Evolutionary conservation across 2,888 invertebrate species (phyloP), one percentile per base, ranked within the genome.

Genomic region (Andricus curvator): DNA sequence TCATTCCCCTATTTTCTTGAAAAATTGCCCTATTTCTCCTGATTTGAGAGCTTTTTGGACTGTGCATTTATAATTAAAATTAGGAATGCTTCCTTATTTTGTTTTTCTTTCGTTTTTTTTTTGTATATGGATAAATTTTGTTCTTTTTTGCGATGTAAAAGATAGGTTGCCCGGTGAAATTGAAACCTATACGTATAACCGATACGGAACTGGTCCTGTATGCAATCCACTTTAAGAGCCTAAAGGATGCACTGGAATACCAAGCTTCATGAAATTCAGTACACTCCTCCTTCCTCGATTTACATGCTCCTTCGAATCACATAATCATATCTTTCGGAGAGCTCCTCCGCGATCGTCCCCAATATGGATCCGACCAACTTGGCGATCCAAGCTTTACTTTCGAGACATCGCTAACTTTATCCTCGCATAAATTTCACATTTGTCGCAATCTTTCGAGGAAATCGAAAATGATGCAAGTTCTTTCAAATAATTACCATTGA

Each of bases 231-330:
- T 70, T 70, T 51, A 51, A 70, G 48, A 56, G 51, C 29, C 51
- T 51, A 48, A 44, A 70, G 51, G 48, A 70, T 70, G 65, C 65
- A 65, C 33, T 15, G 67, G 67, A 67, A 67, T 67, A 67, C 22
- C 65, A 33, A 37, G 65, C 41, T 70, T 48, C 70, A 70, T 41
- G 67, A 70, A 48, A 51, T 70, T 67, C 29, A 17, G 29, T 51
- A 70, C 48, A 70, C 70, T 70, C 48, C 48, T 70, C 29, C 70
- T 25, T 70, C 70, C 29, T 70, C 70, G 48, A 70, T 70, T 70
- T 70, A 70, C 70, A 70, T 70, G 70, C 70, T 51, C 29, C 70
- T 70, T 70, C 25, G 70, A 70, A 70, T 70, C 70, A 70, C 70
- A 70, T 70, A 70, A 70, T 70, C 70, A 70, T 70, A 70, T 70